Conservation (phyloP, 2,888 invertebrate species). For the Lasioglossum oenotherae region DNA sequence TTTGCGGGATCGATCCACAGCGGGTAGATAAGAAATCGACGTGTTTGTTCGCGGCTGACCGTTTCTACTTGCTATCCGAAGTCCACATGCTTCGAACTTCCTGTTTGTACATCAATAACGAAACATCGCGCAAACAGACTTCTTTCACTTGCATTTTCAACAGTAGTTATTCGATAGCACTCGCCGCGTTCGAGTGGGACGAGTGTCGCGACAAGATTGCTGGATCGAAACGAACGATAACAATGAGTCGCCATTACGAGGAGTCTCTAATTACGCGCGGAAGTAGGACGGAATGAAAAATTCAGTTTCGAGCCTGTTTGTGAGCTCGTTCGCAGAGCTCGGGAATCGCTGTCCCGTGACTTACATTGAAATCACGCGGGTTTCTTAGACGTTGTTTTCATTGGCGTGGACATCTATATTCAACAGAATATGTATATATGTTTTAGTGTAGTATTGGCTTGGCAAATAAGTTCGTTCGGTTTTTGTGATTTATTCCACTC, state of each 20-base stretch:
- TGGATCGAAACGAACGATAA: slow-evolving; percentile 16
- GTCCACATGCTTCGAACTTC: not conserved
- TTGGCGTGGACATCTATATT: not conserved
- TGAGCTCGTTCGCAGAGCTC: not conserved
- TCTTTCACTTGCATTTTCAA: not conserved
- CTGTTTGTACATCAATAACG: not conserved
- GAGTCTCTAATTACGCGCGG: slow-evolving; percentile 20
- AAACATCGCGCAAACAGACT: not conserved
- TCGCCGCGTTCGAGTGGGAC: not conserved
- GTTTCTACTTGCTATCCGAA: not conserved
- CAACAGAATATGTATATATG: too few relatives aligned
- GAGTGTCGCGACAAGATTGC: not conserved
- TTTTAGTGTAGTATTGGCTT: too few relatives aligned
- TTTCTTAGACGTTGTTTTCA: not conserved
- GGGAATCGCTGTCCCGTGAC: not conserved
- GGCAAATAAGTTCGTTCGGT: too few relatives aligned
- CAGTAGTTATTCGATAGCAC: not conserved
- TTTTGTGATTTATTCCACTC: too few relatives aligned
- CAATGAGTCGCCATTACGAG: slow-evolving; percentile 4
- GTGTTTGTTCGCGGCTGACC: not conserved
- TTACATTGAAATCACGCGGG: not conserved
- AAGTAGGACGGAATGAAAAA: slow-evolving; percentile 41
- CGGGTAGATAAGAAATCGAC: not conserved
- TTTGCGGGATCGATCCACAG: not conserved
- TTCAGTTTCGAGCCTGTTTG: slow-evolving; percentile 21